Conservation (phyloP, 2,888 invertebrate genomes). For the Uloborus plumipes region DNA sequence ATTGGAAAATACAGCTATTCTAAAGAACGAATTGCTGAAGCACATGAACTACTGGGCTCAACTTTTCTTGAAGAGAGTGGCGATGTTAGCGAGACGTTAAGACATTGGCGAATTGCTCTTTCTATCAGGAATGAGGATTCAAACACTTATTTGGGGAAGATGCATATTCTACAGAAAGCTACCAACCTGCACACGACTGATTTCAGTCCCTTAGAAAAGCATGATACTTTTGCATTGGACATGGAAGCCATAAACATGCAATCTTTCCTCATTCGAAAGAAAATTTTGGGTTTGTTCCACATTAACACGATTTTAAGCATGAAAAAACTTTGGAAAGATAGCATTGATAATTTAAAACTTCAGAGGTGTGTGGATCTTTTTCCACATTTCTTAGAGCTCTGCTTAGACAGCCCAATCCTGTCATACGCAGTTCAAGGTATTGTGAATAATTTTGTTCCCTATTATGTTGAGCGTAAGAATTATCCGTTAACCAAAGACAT, state of each 20-base stretch:
- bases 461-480: constrained; percentile 70
- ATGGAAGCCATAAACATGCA: constrained; percentile 89
- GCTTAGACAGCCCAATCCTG: constrained; percentile 83
- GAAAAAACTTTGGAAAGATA: constrained; percentile 74
- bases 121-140: constrained; percentile 74
- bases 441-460: constrained; percentile 83
- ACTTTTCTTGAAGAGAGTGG: constrained; percentile 90
- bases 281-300: constrained; percentile 87
- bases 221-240: constrained; percentile 81
- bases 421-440: constrained; percentile 90
- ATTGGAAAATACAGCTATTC: constrained; percentile 77
- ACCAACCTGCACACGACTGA: constrained; percentile 81
- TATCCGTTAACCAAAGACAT: constrained; percentile 73
- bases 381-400: constrained; percentile 84
- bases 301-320: constrained; percentile 84
- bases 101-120: constrained; percentile 86
- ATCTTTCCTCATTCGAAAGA: constrained; percentile 87
- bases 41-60: constrained; percentile 88
- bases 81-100: constrained; percentile 79
- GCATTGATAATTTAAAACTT: constrained; percentile 76
- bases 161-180: constrained; percentile 29
- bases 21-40: constrained; percentile 82
- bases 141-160: constrained; percentile 15
- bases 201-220: constrained; percentile 80
- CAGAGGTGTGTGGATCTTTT: constrained; percentile 90